phyloP scores from a whole-genome alignment of 1,140 invertebrate genomes.

The Caenorhabditis latens region DNA sequence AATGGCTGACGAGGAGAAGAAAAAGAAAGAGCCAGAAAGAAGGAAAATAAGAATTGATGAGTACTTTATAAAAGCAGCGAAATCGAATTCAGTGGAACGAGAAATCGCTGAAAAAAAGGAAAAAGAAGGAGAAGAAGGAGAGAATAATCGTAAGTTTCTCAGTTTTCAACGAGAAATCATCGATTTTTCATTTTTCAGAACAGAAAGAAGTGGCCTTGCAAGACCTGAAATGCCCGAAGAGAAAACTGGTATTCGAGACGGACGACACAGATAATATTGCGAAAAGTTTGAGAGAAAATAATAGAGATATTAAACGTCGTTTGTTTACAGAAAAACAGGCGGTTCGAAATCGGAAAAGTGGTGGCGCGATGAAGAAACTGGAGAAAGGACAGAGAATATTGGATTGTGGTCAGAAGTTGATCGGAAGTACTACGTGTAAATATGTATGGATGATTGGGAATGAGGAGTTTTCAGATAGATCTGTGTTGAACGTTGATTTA shows the following conservation, averaged over 20 bases:
- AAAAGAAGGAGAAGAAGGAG: not conserved
- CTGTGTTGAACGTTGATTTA: no score
- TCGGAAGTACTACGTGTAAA: constrained; percentile 5
- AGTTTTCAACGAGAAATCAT: not conserved
- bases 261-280: not conserved
- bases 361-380: not conserved
- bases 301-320: not conserved
- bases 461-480: not conserved
- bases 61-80: no score
- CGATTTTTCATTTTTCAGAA: constrained; percentile 10
- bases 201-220: not conserved
- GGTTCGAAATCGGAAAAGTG: not conserved
- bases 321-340: constrained; percentile 29
- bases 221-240: constrained; percentile 14
- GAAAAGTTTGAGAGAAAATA: not conserved
- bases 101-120: not conserved
- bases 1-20: no score
- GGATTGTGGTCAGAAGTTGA: constrained; percentile 13
- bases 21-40: no score
- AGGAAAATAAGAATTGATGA: no score
- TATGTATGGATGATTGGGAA: not conserved
- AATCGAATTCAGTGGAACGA: not conserved
- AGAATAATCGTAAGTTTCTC: not conserved
- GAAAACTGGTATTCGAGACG: not conserved
- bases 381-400: constrained; percentile 1